Evolutionary conservation across 2,797 vertebrate genomes (phyloP).

Genomic region (Mallotus villosus): DNA sequence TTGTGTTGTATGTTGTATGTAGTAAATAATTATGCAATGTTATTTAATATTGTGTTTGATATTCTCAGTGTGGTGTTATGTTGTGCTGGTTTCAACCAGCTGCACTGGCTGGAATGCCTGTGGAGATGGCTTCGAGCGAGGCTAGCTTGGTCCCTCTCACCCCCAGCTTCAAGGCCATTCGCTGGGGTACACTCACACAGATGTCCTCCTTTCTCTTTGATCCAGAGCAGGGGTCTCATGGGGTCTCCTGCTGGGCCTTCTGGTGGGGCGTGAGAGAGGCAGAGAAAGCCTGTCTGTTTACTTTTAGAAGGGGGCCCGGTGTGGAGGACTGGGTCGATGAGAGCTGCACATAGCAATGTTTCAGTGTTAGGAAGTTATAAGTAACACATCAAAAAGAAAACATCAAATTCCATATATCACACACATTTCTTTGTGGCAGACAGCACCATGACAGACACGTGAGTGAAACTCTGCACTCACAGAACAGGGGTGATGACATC

Average conservation of each 20-base stretch:
- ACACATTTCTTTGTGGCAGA: too few relatives aligned
- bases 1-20: too few relatives aligned
- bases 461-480: neutral
- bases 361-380: too few relatives aligned
- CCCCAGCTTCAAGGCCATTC: neutral
- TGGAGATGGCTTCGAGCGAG: neutral
- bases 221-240: neutral
- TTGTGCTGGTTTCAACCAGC: neutral
- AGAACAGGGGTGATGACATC: neutral
- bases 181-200: neutral
- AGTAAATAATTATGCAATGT: too few relatives aligned
- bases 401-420: neutral
- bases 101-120: neutral
- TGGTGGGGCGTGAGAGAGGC: neutral
- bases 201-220: conserved; percentile 4
- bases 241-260: neutral
- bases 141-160: neutral
- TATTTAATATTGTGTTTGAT: conserved; percentile 11
- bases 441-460: too few relatives aligned
- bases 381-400: neutral
- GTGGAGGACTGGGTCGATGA: neutral
- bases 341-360: neutral
- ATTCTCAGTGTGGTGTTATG: neutral
- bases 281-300: neutral
- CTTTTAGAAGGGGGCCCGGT: neutral